A percentile compares a stretch with the other conserved stretches of the same genome.
Conservation (phyloP, 2,888 invertebrate species). For the Venustoraphidia nigricollis region DNA sequence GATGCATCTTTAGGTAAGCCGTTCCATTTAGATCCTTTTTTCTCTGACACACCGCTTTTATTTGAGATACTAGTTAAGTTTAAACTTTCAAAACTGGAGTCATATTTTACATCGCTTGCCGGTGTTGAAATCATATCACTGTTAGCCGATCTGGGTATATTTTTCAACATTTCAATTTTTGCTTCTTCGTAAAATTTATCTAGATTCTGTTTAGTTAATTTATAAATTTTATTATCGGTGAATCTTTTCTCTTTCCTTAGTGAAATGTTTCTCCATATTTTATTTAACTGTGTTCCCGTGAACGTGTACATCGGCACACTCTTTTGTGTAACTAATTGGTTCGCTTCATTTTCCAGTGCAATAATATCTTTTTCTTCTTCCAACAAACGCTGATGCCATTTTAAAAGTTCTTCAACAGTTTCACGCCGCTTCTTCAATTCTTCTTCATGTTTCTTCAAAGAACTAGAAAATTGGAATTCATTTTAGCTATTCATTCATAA, state of each 20-base stretch:
- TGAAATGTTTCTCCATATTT: conserved; percentile 29
- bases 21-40: too few species aligned
- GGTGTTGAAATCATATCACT: neutral
- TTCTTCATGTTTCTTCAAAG: conserved; percentile 30
- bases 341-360: conserved; percentile 26
- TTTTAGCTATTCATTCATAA: conserved; percentile 16
- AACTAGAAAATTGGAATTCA: conserved; percentile 17
- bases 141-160: neutral
- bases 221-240: conserved; percentile 23
- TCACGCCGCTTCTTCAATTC: conserved; percentile 30
- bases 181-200: conserved; percentile 29
- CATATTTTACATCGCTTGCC: neutral
- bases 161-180: conserved; percentile 12
- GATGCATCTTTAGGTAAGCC: too few species aligned
- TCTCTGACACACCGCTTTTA: too few species aligned
- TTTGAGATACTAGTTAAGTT: too few species aligned
- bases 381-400: conserved; percentile 36
- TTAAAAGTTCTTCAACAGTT: conserved; percentile 32
- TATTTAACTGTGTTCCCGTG: conserved; percentile 27
- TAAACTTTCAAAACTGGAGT: too few species aligned
- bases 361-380: conserved; percentile 34
- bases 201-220: conserved; percentile 26
- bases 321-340: conserved; percentile 5
- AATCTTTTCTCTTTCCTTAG: conserved; percentile 26
- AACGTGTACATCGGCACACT: conserved; percentile 14